Percentiles rank a stretch among this genome's conserved stretches.
These are phyloP conservation scores for Drosophila lowei DNA, from an alignment of 1,140 invertebrate species.

Conservation along the genomic window DNA sequence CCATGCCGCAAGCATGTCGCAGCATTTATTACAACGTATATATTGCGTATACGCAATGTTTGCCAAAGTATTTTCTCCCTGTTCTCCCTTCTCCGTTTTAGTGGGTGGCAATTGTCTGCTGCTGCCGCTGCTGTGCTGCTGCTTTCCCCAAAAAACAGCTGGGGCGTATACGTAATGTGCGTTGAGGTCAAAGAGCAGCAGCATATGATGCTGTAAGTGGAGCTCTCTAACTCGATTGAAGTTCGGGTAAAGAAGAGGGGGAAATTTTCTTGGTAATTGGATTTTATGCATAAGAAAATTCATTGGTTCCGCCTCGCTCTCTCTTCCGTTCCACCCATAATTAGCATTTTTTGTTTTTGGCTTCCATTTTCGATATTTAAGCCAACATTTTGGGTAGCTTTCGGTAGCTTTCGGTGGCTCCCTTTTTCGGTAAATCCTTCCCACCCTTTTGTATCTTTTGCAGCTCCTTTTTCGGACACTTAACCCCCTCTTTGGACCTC, in stretches of 20 bases:
- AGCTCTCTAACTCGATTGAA: slow-evolving; percentile 45
- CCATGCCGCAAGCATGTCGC: slow-evolving; percentile 62
- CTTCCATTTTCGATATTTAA: too few relatives aligned
- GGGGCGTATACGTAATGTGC: slow-evolving; percentile 52
- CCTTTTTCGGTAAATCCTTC: too few relatives aligned
- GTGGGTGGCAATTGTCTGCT: slow-evolving; percentile 21
- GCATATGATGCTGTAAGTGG: slow-evolving; percentile 57
- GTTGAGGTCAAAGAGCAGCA: slow-evolving; percentile 31
- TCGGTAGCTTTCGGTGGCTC: too few relatives aligned
- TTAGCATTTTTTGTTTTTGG: too few relatives aligned
- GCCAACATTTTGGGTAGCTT: too few relatives aligned
- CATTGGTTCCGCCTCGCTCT: too few relatives aligned
- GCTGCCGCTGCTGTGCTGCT: slow-evolving; percentile 1
- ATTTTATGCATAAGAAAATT: too few relatives aligned
- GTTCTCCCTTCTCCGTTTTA: slow-evolving; percentile 11
- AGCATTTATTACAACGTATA: slow-evolving; percentile 71
- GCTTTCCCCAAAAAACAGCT: slow-evolving; percentile 41
- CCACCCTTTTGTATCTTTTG: too few relatives aligned
- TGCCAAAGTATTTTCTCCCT: slow-evolving; percentile 39
- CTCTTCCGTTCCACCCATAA: too few relatives aligned
- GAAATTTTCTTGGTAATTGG: too few relatives aligned
- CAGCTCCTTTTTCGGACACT: too few relatives aligned
- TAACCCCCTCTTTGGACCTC: too few relatives aligned
- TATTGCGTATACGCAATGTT: slow-evolving; percentile 67
- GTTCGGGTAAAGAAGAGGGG: not conserved